Evolutionary conservation across 2,113 vertebrate species (phyloP), one percentile per base, ranked within the genome.

Genomic region (Lycocorax pyrrhopterus): DNA sequence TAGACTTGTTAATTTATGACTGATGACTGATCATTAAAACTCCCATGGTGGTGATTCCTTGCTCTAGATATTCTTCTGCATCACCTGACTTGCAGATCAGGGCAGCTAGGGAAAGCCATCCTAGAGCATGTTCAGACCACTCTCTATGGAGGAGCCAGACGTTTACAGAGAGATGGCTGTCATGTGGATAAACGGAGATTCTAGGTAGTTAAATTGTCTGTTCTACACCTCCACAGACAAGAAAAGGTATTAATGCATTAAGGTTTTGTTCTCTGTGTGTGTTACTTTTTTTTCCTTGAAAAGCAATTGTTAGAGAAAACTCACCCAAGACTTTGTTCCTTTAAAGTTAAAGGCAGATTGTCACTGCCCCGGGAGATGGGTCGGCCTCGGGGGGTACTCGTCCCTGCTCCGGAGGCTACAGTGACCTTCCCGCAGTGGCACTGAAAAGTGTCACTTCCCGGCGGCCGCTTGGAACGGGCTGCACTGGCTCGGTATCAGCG

Each of bases 281-380:
- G 44, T 32, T 30, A 17, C 13, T 51, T 37, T 49, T 39, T 56
- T 37, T 49, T 19, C 16, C 27, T 67, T 92, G 33, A 69, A 95
- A 92, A 95, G 60, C 8, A 84, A 35, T 62, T 75, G 23, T 77
- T 59, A 53, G 63, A 89, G 52, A 53, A 19, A 64, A 95, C 94
- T 93, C 23, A 30, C 52, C 17, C 47, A 33, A 93, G 58, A 16
- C 14, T 81, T 81, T 74, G 44, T 55, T 94, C 13, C 72, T 74
- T 94, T 71, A 74, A 85, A 87, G 52, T 76, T 93, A 94, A 89
- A 96, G 94, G 72, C 64, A 92, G n/a, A n/a, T n/a, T n/a, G n/a
- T n/a, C n/a, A n/a, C n/a, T n/a, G n/a, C n/a, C n/a, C n/a, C n/a
- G n/a, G n/a, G n/a, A n/a, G n/a, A n/a, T n/a, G n/a, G n/a, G n/a